A percentile compares a stretch with the other conserved stretches of the same genome.
Evolutionary conservation across 2,888 invertebrate genomes (phyloP).

Genomic region (Listrodromus nycthemerus): DNA sequence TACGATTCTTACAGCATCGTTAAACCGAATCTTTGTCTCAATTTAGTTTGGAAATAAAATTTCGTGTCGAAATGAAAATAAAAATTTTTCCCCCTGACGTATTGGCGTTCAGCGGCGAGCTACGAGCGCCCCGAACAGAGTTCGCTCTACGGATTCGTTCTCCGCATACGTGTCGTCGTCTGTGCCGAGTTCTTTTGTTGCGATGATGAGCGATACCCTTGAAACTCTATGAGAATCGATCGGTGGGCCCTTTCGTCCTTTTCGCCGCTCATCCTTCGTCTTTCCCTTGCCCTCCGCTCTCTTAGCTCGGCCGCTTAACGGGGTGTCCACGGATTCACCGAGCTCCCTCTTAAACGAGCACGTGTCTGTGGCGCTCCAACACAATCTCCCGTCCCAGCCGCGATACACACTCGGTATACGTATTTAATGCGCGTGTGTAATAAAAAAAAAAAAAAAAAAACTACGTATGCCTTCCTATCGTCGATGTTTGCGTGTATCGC

Average conservation of each 20-base stretch:
- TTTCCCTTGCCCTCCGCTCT: conserved; percentile 24
- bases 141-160: conserved; percentile 17
- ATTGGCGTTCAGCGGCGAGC: conserved; percentile 7
- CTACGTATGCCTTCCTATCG: conserved; percentile 1
- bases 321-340: conserved; percentile 75
- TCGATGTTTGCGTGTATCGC: conserved; percentile 38
- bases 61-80: too few relatives aligned
- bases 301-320: conserved; percentile 69
- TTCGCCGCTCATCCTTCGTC: conserved; percentile 42
- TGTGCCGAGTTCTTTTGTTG: conserved; percentile 14
- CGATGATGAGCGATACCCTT: conserved; percentile 64
- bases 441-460: neutral
- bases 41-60: neutral
- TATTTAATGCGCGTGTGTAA: conserved; percentile 34
- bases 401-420: conserved; percentile 20
- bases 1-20: neutral
- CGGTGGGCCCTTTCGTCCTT: conserved; percentile 60
- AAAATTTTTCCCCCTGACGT: neutral
- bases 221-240: conserved; percentile 71
- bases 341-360: conserved; percentile 58
- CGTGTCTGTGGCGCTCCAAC: conserved; percentile 58
- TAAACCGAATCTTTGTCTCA: neutral
- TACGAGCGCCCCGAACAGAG: neutral
- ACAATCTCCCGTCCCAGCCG: neutral
- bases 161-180: conserved; percentile 27